Evolutionary conservation across 1,140 invertebrate genomes (phyloP).

Genomic region (Hyphantria cunea): DNA sequence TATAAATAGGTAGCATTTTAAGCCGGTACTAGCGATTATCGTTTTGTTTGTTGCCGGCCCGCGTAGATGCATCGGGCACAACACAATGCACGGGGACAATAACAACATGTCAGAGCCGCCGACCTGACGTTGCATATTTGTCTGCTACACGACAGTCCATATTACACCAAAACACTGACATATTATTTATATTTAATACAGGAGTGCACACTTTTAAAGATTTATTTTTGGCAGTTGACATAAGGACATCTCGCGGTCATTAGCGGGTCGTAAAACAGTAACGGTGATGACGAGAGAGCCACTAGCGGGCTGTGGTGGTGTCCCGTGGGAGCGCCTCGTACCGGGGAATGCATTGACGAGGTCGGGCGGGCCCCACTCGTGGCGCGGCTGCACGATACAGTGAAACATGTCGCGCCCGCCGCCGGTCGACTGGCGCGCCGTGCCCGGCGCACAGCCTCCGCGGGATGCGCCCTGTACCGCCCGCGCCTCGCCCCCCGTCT

Average conservation of each 20-base stretch:
- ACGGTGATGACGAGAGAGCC: no score
- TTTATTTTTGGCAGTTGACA: slow-evolving; percentile 48
- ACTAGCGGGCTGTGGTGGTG: no score
- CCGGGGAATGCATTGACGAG: slow-evolving; percentile 91
- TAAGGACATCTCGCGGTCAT: slow-evolving; percentile 36
- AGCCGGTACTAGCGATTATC: no score
- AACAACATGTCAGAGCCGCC: no score
- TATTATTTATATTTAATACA: no score
- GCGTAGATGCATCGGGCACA: no score
- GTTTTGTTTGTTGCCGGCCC: no score
- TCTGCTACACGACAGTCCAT: no score
- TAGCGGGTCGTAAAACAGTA: slow-evolving; percentile 52
- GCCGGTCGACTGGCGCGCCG: slow-evolving; percentile 46
- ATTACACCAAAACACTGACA: not conserved
- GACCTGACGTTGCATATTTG: no score
- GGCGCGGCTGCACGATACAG: slow-evolving; percentile 91
- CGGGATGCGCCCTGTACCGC: slow-evolving; percentile 27
- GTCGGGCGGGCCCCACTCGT: slow-evolving; percentile 89
- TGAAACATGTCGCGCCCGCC: slow-evolving; percentile 85
- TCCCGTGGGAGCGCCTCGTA: slow-evolving; percentile 56
- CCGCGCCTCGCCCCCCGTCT: slow-evolving; percentile 28
- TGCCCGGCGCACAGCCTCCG: no score
- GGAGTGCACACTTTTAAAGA: slow-evolving; percentile 45
- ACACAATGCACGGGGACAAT: no score
- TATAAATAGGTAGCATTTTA: no score